Base-by-base conservation (phyloP, 2,113 vertebrate genomes). In the Regulus satrapa region DNA sequence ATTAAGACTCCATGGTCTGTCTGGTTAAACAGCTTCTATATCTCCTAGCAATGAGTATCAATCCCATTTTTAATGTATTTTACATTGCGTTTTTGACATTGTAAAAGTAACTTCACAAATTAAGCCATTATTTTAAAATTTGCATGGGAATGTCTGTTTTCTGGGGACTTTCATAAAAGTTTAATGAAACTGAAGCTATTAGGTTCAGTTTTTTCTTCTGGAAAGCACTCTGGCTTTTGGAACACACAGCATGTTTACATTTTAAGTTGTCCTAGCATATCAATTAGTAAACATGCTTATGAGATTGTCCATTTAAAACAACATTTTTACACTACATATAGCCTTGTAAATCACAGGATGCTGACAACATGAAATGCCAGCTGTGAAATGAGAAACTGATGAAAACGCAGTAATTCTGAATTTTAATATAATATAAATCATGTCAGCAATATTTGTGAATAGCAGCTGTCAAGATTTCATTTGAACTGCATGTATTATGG, bases 341-440 rank as follows among this genome's bases (percentile, higher is more conserved):
- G 77, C 68, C 92, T 96, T 89, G 88, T 97, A 97, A 98, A 98
- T 98, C 98, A 92, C 88, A 98, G 98, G 97, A 97, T 98, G 98
- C 98, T 98, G 98, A 98, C 98, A 98, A 97, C 96, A 97, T 97
- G 97, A 97, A 98, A 98, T 96, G 96, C 98, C 98, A 99, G 98
- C 98, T 99, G 98, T 98, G 97, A 97, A 98, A 98, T 95, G 95
- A 98, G 96, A 98, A 98, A 97, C 92, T 97, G 97, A 98, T 98
- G 98, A 98, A 98, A 97, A 98, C 88, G 97, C 98, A 97, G 96
- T 84, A 96, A 98, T 98, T 97, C 87, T 96, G 97, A 97, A 98
- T 98, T 98, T 98, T 98, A 98, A 98, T 98, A 97, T 97, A 98
- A 98, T 98, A 97, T 89, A 97, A 98, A 95, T 95, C 86, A 79